Conservation (phyloP, 2,797 vertebrate species). For the Sebastes diploproa region DNA sequence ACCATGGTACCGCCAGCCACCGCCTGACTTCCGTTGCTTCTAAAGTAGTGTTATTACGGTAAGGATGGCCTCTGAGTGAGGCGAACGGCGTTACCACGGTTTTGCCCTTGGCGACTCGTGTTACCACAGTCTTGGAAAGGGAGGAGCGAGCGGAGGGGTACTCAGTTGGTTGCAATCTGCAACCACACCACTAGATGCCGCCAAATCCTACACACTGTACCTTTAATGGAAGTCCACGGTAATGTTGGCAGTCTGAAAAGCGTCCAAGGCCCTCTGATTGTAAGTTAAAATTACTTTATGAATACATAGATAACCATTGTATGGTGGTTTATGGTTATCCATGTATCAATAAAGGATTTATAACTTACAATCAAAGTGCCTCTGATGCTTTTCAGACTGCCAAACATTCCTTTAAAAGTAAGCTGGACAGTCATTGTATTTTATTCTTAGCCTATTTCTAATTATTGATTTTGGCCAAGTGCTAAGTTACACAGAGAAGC, state of each 20-base stretch:
- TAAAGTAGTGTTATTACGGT: rapidly evolving
- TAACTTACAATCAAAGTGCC: background rate
- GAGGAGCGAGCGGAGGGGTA: too few relatives aligned
- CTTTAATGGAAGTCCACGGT: background rate
- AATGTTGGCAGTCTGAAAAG: background rate
- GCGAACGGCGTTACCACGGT: too few relatives aligned
- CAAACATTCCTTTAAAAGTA: background rate
- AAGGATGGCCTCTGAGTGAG: too few relatives aligned
- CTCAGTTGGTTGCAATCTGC: too few relatives aligned
- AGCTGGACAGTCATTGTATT: background rate
- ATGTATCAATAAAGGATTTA: background rate
- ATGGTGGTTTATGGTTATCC: background rate
- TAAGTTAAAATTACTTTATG: background rate
- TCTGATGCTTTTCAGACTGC: background rate
- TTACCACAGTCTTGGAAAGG: too few relatives aligned
- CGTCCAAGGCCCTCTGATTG: background rate
- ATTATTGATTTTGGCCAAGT: slow-evolving; percentile 10
- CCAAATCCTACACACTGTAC: too few relatives aligned
- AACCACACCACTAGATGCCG: too few relatives aligned
- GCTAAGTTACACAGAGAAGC: background rate
- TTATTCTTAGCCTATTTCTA: background rate
- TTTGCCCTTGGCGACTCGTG: too few relatives aligned
- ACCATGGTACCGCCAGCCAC: rapidly evolving
- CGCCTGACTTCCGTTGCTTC: too few relatives aligned
- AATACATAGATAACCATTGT: background rate